Conservation (phyloP, 2,888 invertebrate genomes). For the Cecidostiba fungosa region DNA sequence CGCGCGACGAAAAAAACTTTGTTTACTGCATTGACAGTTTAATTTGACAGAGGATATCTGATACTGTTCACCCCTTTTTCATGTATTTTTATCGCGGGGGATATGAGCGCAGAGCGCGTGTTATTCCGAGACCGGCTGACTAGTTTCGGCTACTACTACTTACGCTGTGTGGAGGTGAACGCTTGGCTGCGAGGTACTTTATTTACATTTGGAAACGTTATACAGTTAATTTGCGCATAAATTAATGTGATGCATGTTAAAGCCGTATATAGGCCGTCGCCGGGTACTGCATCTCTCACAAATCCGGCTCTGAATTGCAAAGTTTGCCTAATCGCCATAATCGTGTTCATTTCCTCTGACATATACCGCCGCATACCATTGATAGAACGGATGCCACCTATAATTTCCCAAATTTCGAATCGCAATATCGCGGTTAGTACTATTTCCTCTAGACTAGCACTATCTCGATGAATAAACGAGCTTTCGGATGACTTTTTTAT, state of each 20-base stretch:
- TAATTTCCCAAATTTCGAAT: neutral
- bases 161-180: neutral
- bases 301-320: slow-evolving; percentile 13
- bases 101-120: neutral
- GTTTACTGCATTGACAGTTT: neutral
- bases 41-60: neutral
- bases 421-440: neutral
- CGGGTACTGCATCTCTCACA: slow-evolving; percentile 5
- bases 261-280: neutral
- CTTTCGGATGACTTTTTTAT: neutral
- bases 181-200: neutral
- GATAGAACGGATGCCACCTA: neutral
- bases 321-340: slow-evolving; percentile 30
- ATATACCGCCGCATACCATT: neutral
- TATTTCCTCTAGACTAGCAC: neutral
- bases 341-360: slow-evolving; percentile 20
- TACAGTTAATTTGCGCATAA: neutral
- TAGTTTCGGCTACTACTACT: neutral
- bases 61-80: neutral
- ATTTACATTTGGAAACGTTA: neutral
- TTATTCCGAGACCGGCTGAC: neutral
- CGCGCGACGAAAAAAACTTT: neutral
- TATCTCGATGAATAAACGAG: slow-evolving; percentile 15
- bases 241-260: slow-evolving; percentile 15
- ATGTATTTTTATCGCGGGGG: neutral